Evolutionary conservation across 2,888 invertebrate genomes (phyloP), one percentile per base, ranked within the genome.

Genomic region (Phaedon cochleariae): DNA sequence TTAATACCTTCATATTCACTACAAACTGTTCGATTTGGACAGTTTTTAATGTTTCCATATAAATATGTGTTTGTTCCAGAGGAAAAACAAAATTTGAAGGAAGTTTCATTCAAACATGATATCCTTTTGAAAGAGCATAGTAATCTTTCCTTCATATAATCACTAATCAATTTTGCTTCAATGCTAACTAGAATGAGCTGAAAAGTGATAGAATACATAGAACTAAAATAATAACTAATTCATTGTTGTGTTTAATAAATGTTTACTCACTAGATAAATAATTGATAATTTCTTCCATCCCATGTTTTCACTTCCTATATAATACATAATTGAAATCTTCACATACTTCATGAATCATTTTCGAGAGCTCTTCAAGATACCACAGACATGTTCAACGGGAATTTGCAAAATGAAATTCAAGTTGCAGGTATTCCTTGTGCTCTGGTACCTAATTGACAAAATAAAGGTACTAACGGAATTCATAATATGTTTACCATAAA

Each of bases 1-100:
- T 34, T 20, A 29, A 17, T 34, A 41, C 66, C 68, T 22, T 51
- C 55, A 12, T 59, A 20, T 58, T 69, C 67, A 58, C 62, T 59
- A 49, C 72, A 73, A 6, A 51, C 52, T 22, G 72, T 69, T n/a
- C 63, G 67, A 22, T 57, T 26, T 18, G 66, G 54, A 51, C 71
- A 71, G 34, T 62, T 31, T 20, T 62, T 59, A 15, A 63, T 37
- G 12, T 22, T 31, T 34, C 68, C 69, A 22, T 60, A 64, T 9
- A 55, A 21, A 7, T 60, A 20, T 26, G 46, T 34, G 18, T 34
- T 26, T 9, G 34, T 26, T 4, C 61, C 52, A 12, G 61, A 46
- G 12, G 17, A 59, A 18, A 68, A 67, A 58, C 72, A 72, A 51
- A 68, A 63, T 49, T 55, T 64, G 51, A 62, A 72, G 9, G 67